Evolutionary conservation across 2,113 vertebrate species (phyloP).

Genomic region (Physeter macrocephalus): DNA sequence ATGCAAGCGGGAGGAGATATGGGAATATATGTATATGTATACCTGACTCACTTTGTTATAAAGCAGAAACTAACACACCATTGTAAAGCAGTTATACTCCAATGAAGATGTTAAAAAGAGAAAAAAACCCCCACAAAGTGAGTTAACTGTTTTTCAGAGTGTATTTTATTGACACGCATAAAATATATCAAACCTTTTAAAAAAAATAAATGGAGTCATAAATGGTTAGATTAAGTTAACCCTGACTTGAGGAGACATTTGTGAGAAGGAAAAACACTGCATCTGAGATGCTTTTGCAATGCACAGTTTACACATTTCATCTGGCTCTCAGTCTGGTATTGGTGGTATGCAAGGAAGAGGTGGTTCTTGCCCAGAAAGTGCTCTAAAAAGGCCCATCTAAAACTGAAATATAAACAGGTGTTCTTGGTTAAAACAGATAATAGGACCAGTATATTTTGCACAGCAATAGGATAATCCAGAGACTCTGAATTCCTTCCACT

Average conservation of each 20-base stretch:
- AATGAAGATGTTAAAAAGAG: too few relatives aligned
- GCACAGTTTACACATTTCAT: background rate
- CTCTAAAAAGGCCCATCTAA: background rate
- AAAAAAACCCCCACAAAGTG: too few relatives aligned
- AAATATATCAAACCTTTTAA: too few relatives aligned
- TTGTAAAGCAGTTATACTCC: too few relatives aligned
- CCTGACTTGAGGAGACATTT: background rate
- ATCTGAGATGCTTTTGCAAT: background rate
- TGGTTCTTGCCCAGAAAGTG: background rate
- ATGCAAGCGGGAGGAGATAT: too few relatives aligned
- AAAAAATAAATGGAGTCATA: background rate
- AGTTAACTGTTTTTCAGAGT: too few relatives aligned
- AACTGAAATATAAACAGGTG: background rate
- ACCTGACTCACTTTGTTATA: too few relatives aligned
- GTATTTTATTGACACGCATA: too few relatives aligned
- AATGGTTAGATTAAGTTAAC: background rate
- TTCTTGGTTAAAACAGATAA: background rate
- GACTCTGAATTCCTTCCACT: background rate
- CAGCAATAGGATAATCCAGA: background rate
- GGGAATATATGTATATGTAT: too few relatives aligned
- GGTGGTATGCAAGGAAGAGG: background rate
- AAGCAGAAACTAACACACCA: too few relatives aligned
- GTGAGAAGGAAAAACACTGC: background rate
- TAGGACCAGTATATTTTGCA: background rate
- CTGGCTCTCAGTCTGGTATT: background rate